phyloP scores from a whole-genome alignment of 2,797 vertebrate genomes.

The Enteromius mattozi region DNA sequence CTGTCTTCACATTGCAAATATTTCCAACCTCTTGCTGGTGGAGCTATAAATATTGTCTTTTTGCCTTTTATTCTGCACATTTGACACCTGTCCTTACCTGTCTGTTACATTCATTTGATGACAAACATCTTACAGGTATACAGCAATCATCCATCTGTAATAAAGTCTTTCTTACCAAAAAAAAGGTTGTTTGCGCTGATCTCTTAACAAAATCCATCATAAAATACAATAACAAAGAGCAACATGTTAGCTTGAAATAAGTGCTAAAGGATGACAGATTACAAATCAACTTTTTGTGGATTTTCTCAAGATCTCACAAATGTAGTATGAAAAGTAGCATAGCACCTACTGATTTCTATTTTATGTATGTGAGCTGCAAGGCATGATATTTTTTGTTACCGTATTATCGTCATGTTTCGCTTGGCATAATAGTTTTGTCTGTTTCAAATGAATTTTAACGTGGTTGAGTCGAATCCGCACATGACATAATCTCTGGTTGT shows the following conservation, averaged over 20 bases:
- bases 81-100: constrained; percentile 27
- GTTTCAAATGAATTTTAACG: background rate
- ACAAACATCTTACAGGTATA: background rate
- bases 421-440: background rate
- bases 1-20: constrained; percentile 12
- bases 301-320: background rate
- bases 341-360: background rate
- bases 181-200: background rate
- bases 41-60: background rate
- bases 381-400: background rate
- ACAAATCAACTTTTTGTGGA: background rate
- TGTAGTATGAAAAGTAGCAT: background rate
- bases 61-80: constrained; percentile 12
- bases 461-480: background rate
- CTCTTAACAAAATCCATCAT: background rate
- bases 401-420: background rate
- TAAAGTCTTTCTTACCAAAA: background rate
- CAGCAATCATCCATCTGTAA: background rate
- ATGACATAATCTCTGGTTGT: background rate
- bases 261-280: background rate
- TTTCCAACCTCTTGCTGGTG: background rate
- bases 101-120: background rate
- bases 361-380: background rate
- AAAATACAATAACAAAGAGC: background rate
- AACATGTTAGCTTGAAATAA: background rate